Evolutionary conservation across 2,113 vertebrate genomes (phyloP).

Genomic region (Gulo gulo): DNA sequence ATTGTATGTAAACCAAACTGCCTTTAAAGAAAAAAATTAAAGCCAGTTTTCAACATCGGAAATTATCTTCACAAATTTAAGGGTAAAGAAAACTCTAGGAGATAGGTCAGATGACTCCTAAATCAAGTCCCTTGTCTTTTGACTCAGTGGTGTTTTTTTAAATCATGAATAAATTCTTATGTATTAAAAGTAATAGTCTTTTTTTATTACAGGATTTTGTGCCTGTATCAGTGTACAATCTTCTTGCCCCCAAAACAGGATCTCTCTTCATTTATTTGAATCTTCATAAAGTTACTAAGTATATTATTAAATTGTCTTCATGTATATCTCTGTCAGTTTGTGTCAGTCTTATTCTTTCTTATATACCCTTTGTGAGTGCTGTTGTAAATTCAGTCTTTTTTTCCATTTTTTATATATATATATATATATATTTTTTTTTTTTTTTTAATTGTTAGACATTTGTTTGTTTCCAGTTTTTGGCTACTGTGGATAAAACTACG

Average conservation of each 20-base stretch:
- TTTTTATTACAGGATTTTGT: neutral
- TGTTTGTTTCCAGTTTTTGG: neutral
- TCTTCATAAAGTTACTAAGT: constrained; percentile 7
- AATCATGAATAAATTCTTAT: neutral
- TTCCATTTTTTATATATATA: neutral
- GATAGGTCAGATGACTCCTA: neutral
- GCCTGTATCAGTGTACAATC: neutral
- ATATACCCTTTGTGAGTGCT: neutral
- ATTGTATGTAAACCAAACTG: neutral
- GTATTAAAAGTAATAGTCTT: neutral
- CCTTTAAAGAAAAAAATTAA: neutral
- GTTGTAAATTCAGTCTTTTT: neutral
- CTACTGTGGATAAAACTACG: neutral
- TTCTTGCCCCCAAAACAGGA: neutral
- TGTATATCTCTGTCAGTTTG: neutral
- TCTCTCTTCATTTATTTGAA: neutral
- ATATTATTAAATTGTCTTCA: neutral
- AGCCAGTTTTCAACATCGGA: constrained; percentile 10
- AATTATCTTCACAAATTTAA: neutral
- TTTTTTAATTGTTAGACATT: neutral
- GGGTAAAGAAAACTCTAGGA: neutral
- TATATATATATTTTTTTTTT: neutral
- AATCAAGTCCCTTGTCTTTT: neutral
- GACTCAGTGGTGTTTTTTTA: neutral
- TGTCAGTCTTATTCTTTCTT: neutral